Base-by-base conservation (phyloP, 1,140 invertebrate species). In the Onthophagus taurus region DNA sequence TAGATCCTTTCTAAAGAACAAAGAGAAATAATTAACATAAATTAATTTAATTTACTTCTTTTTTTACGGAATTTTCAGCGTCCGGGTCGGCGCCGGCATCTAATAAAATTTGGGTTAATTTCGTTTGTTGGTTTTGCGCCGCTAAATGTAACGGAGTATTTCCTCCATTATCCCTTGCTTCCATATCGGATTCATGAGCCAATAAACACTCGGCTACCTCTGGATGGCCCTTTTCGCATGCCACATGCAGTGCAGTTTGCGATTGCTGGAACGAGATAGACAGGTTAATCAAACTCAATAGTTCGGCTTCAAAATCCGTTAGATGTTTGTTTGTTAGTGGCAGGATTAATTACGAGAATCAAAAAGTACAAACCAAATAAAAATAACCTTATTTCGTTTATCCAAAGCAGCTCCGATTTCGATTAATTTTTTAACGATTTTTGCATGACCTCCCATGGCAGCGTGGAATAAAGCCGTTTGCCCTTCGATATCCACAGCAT, bases 81-180 rank as follows among this genome's bases (percentile, higher is more conserved):
- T 81, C 76, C 0, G 75, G 72, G 41, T 76, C 67, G 23, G 72
- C 73, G 13, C 72, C 71, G 6, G 65, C 59, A 37, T 76, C 74
- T 14, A 83, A 57, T 11, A 93, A 68, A 30, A 82, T 66, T 49
- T 77, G 72, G 19, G 85, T 85, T 16, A 90, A 74, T 26, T 72
- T 71, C 2, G 78, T 77, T 58, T 90, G 80, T 55, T 85, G 77
- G 55, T 87, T 83, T 50, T 81, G 76, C 11, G 86, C 83, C 11
- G 87, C 85, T 13, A 84, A 66, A 60, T 92, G 88, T 9, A 93
- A 68, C 0, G 87, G 80, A 0, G 83, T 82, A 52, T 88, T 85
- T 11, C 83, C 84, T 23, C 84, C 78, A 38, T 75, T 70, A 68
- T 91, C 87, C 60, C 76, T 66, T 1, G 72, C 69, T 41, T 77